phyloP scores from a whole-genome alignment of 2,113 vertebrate genomes.

The Psammodynastes pulverulentus region DNA sequence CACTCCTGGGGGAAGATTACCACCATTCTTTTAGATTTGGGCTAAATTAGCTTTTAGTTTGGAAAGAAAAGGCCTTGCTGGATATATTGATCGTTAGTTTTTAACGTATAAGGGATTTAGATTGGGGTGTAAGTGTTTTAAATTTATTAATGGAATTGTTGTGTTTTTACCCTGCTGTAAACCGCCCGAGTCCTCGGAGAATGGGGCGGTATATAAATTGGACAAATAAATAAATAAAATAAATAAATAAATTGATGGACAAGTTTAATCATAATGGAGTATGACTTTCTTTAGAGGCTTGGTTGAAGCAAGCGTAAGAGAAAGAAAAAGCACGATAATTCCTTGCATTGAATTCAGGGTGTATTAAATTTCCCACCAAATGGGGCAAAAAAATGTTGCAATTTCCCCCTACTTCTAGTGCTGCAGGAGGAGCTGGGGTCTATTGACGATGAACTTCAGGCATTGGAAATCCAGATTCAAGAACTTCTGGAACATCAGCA shows the following conservation, averaged over 20 bases:
- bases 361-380: neutral
- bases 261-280: neutral
- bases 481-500: constrained; percentile 85
- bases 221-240: too few relatives aligned
- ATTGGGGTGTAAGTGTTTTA: too few relatives aligned
- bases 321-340: neutral
- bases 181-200: too few relatives aligned
- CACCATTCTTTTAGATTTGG: neutral
- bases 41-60: neutral
- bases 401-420: constrained; percentile 60
- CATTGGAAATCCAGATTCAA: constrained; percentile 83
- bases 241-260: too few relatives aligned
- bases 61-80: neutral
- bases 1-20: too few relatives aligned
- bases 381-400: neutral
- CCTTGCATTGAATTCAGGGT: neutral
- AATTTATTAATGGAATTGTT: too few relatives aligned
- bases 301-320: neutral
- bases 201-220: too few relatives aligned
- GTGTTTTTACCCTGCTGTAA: too few relatives aligned
- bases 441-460: constrained; percentile 81
- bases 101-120: too few relatives aligned
- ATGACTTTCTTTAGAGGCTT: neutral
- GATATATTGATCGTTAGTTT: too few relatives aligned
- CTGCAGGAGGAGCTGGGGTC: constrained; percentile 79